phyloP scores from a whole-genome alignment of 2,113 vertebrate genomes.

The Turdus rufiventris region DNA sequence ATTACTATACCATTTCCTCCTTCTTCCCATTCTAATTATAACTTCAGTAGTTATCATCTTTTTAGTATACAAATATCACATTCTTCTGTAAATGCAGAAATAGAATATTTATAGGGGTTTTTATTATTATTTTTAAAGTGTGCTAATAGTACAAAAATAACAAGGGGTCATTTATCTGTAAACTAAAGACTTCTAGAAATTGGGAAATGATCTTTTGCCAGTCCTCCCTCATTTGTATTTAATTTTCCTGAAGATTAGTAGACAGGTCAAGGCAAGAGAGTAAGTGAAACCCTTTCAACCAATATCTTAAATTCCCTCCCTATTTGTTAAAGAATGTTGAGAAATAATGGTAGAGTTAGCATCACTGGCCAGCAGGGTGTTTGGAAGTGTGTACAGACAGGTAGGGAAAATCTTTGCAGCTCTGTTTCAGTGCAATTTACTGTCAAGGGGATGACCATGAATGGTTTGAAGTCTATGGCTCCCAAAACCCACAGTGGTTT shows the following conservation, averaged over 20 bases:
- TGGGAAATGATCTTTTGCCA: background rate
- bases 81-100: conserved; percentile 18
- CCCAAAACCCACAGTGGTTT: background rate
- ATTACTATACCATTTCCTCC: conserved; percentile 47
- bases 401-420: background rate
- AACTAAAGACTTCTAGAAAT: background rate
- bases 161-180: background rate
- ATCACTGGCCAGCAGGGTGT: background rate
- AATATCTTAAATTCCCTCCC: background rate
- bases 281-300: background rate
- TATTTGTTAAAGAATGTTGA: background rate
- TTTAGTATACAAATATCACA: conserved; percentile 30
- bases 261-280: background rate
- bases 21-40: conserved; percentile 60
- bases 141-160: background rate
- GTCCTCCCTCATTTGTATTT: background rate
- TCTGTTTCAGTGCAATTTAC: background rate
- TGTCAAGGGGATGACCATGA: background rate
- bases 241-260: background rate
- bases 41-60: conserved; percentile 39
- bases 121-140: background rate
- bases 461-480: background rate
- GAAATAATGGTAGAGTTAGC: background rate
- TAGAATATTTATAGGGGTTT: background rate
- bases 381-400: background rate